Base-by-base conservation (phyloP, 2,113 vertebrate genomes). In the Cephalopholis sonnerati region DNA sequence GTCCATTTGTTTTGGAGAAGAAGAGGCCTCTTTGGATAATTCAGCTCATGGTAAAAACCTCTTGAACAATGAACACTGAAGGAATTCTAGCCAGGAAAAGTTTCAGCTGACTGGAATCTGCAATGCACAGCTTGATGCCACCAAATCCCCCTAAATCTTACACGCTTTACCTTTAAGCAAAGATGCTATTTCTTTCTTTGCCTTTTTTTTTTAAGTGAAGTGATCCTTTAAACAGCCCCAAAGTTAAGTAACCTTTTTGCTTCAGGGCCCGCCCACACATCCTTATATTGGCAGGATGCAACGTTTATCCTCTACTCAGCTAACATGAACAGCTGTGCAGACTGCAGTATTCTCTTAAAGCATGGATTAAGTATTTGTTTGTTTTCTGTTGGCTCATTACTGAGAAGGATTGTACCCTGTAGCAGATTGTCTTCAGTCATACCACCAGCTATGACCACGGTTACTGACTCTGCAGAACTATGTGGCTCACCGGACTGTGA, bases 311-410 rank as follows among this genome's bases (percentile, higher is more conserved):
- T 68, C 39, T 13, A 2, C 66, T 57, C 58, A 27, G 69, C 46
- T 48, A 9, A 63, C 18, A 24, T 55, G 46, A 80, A 77, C 83
- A 87, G 73, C 73, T 90, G 86, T 79, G 70, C 74, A 77, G 16
- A 68, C 44, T 66, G 44, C 24, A 63, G 50, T 57, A 22, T 62
- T 81, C 74, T 82, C 53, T 57, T 69, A 77, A 74, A 70, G 51
- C 59, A 0, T 25, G 65, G 77, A 92, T 92, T 90, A 89, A 77
- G 84, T 53, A 57, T 79, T 46, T 87, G 84, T 93, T 93, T 83
- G 87, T 87, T 83, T 83, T 68, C n/a, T 6, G 13, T 39, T 1
- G 58, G 48, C 62, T 86, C 59, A 86, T 91, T 85, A 83, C 53
- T 63, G 54, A 80, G 59, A 75, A 79, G 61, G 83, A 71, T 88